A percentile compares a stretch with the other conserved stretches of the same genome.
phyloP scores from a whole-genome alignment of 2,888 invertebrate genomes.

The Nasonovia ribisnigri region DNA sequence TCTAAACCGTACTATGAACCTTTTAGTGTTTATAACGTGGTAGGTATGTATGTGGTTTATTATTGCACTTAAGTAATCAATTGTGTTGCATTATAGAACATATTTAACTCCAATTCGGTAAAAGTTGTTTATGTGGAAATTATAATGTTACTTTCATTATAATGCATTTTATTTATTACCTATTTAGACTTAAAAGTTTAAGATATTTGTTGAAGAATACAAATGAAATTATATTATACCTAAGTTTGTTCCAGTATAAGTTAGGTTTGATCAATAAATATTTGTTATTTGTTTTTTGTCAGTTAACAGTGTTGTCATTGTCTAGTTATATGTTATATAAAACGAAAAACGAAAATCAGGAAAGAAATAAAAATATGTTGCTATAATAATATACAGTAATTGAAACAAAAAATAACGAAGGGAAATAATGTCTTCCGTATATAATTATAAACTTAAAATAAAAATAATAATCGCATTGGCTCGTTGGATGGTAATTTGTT shows the following conservation, averaged over 20 bases:
- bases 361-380: neutral
- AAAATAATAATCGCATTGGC: conserved; percentile 11
- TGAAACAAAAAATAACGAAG: neutral
- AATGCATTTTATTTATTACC: neutral
- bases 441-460: conserved; percentile 22
- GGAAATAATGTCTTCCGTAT: neutral
- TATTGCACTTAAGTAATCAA: too few species aligned
- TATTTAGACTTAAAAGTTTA: neutral
- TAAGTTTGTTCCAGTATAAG: too few species aligned
- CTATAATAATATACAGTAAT: neutral
- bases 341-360: neutral
- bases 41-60: neutral
- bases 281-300: too few species aligned
- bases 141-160: neutral
- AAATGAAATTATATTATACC: too few species aligned
- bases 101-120: neutral
- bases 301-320: neutral
- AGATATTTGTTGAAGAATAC: neutral
- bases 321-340: neutral
- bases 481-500: conserved; percentile 16
- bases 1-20: neutral
- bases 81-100: neutral
- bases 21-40: neutral
- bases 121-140: neutral
- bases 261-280: too few species aligned